Evolutionary conservation across 2,888 invertebrate genomes (phyloP).

Genomic region (Volucella bombylans): DNA sequence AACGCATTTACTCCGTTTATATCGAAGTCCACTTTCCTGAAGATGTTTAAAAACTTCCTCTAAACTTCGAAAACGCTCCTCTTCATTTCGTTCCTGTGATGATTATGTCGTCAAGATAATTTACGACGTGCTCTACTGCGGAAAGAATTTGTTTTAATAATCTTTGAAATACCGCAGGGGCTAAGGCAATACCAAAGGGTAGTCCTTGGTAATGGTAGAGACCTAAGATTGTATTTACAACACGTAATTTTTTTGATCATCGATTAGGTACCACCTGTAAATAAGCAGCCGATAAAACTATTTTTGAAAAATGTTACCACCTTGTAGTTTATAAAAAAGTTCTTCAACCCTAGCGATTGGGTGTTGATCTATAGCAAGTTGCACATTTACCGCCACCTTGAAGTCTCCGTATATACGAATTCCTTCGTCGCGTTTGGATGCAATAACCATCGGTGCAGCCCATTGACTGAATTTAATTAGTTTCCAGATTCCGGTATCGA

Average conservation of each 20-base stretch:
- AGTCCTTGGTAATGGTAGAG: constrained; percentile 77
- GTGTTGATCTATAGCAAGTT: too few relatives aligned
- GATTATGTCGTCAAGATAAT: constrained; percentile 77
- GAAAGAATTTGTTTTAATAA: too few relatives aligned
- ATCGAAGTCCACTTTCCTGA: constrained; percentile 71
- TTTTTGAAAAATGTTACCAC: constrained; percentile 74
- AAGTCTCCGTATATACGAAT: constrained; percentile 72
- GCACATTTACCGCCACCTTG: too few relatives aligned
- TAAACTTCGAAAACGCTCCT: constrained; percentile 74
- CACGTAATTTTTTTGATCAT: constrained; percentile 74
- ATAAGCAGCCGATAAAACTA: constrained; percentile 73
- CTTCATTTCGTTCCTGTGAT: constrained; percentile 72
- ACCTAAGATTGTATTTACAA: constrained; percentile 79
- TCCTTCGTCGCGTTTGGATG: constrained; percentile 75
- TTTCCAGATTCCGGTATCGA: constrained; percentile 59
- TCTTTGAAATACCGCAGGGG: too few relatives aligned
- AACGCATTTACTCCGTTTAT: constrained; percentile 68
- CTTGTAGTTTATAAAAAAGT: too few relatives aligned
- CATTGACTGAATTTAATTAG: constrained; percentile 76
- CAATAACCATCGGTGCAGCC: constrained; percentile 78
- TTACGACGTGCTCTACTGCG: constrained; percentile 68
- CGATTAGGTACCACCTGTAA: too few relatives aligned
- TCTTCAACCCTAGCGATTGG: too few relatives aligned
- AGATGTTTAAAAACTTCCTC: constrained; percentile 75
- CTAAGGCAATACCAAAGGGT: too few relatives aligned